Percentiles rank a stretch among this genome's conserved stretches.
phyloP scores from a whole-genome alignment of 2,888 invertebrate genomes.

The Ametastegia equiseti region DNA sequence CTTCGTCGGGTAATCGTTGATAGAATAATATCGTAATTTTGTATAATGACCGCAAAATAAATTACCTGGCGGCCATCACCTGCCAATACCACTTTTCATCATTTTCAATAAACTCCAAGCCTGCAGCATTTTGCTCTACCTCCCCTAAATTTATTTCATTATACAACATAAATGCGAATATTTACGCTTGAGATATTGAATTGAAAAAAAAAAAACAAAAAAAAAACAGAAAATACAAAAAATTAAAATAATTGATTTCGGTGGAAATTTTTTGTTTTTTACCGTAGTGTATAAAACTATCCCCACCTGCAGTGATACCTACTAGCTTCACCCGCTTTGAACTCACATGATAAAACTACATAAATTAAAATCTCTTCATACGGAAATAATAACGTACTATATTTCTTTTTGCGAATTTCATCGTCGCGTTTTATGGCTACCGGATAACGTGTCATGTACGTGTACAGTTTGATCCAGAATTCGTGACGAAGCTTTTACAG shows the following conservation, averaged over 20 bases:
- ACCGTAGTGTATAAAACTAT: too few species aligned
- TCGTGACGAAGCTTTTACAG: too few species aligned
- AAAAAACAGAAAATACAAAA: not conserved
- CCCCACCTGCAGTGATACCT: too few species aligned
- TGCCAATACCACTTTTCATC: slow-evolving; percentile 34
- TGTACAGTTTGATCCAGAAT: too few species aligned
- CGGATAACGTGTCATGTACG: too few species aligned
- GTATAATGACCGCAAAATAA: slow-evolving; percentile 33
- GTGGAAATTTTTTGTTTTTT: too few species aligned
- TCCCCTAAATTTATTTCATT: slow-evolving; percentile 7
- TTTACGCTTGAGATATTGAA: not conserved
- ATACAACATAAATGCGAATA: slow-evolving; percentile 14
- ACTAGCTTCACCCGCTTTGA: too few species aligned
- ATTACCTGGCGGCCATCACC: slow-evolving; percentile 23
- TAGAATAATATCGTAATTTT: slow-evolving; percentile 13
- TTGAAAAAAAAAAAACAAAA: not conserved
- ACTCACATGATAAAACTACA: too few species aligned
- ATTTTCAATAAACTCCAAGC: slow-evolving; percentile 17
- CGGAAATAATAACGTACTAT: too few species aligned
- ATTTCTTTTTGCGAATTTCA: too few species aligned
- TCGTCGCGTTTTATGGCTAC: too few species aligned
- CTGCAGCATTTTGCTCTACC: not conserved
- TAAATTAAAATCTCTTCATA: too few species aligned
- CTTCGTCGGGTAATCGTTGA: not conserved
- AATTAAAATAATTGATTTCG: not conserved